A percentile compares a stretch with the other conserved stretches of the same genome.
Evolutionary conservation across 2,797 vertebrate genomes (phyloP).

Genomic region (Botia almorhae): DNA sequence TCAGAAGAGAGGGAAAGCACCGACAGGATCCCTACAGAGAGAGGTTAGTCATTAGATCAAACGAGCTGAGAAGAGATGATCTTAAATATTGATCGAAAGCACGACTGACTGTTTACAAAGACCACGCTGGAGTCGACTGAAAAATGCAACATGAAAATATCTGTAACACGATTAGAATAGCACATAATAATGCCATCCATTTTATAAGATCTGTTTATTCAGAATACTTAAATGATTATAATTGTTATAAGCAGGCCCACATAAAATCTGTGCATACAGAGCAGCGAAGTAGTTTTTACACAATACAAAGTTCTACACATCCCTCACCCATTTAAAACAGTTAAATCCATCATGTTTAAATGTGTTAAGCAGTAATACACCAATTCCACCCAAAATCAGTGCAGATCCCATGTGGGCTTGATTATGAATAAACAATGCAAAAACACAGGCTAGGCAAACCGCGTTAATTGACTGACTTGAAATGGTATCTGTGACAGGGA

Average conservation of each 20-base stretch:
- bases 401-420: no score
- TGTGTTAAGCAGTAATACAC: background rate
- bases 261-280: no score
- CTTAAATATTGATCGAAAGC: conserved; percentile 12
- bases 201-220: background rate
- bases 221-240: no score
- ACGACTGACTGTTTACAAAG: background rate
- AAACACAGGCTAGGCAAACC: conserved; percentile 3
- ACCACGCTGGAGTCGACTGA: background rate
- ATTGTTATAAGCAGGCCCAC: no score
- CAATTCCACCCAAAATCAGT: background rate
- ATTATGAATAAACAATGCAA: conserved; percentile 12
- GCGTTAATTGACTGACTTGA: conserved; percentile 44
- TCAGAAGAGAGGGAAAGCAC: conserved; percentile 98
- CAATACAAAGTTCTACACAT: background rate
- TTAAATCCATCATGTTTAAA: background rate
- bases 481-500: conserved; percentile 12
- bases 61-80: conserved; percentile 11
- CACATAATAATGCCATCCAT: background rate
- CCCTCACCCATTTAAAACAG: background rate
- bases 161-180: background rate
- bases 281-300: no score
- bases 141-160: background rate
- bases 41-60: conserved; percentile 23
- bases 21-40: conserved; percentile 90